Percentiles rank a stretch among this genome's conserved stretches.
Conservation (phyloP, 64 coral and sea anemone genomes). For the Dendronephthya gigantea region DNA sequence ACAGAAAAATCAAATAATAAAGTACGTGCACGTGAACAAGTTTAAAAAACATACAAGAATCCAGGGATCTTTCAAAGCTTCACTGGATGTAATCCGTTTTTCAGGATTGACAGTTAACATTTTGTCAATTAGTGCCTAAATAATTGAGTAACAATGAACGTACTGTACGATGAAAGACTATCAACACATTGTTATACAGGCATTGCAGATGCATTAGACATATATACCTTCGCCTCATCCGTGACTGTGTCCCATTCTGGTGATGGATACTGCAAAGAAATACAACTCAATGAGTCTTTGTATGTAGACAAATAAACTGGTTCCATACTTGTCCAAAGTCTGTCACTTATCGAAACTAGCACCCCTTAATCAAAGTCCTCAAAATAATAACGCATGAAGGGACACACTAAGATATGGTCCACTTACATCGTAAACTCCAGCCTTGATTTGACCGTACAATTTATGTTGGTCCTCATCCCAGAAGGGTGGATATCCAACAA, state of each 20-base stretch:
- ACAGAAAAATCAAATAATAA: not conserved
- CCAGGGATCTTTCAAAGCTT: conserved; percentile 74
- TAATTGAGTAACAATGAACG: not conserved
- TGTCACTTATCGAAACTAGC: too few relatives aligned
- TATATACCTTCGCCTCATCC: conserved; percentile 87
- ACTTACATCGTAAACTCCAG: conserved; percentile 92
- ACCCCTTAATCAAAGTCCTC: too few relatives aligned
- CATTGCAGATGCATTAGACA: too few relatives aligned
- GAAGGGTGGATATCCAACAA: conserved; percentile 93
- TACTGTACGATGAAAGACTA: too few relatives aligned
- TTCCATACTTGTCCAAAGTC: too few relatives aligned
- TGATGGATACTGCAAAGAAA: conserved; percentile 59
- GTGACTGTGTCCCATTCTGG: conserved; percentile 98
- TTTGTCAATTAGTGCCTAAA: conserved; percentile 74
- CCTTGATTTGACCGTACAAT: conserved; percentile 82
- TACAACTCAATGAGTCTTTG: not conserved
- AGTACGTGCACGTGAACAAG: too few relatives aligned
- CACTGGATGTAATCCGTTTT: conserved; percentile 60
- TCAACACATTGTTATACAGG: too few relatives aligned
- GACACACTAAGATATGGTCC: too few relatives aligned
- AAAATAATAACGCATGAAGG: too few relatives aligned
- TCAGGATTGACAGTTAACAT: conserved; percentile 64
- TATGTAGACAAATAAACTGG: too few relatives aligned
- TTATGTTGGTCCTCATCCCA: conserved; percentile 99
- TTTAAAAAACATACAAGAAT: conserved; percentile 52